These are phyloP conservation scores for Odontophorus gujanensis DNA, from an alignment of 2,113 vertebrate genomes.

Conservation along the genomic window DNA sequence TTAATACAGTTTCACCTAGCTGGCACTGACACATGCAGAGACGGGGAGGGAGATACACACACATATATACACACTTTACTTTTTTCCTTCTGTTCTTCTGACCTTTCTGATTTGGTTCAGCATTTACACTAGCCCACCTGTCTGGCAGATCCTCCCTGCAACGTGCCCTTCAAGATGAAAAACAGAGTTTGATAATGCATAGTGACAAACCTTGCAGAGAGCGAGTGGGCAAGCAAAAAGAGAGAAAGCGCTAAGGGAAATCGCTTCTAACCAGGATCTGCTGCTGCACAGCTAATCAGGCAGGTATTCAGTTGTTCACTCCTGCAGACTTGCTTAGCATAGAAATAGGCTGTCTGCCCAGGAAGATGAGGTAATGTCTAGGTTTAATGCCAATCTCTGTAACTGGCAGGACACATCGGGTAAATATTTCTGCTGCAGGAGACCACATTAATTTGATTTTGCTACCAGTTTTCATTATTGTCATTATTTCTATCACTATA, in stretches of 20 bases:
- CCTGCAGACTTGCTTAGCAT: slow-evolving; percentile 93
- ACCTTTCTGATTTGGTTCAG: slow-evolving; percentile 69
- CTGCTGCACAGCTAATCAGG: slow-evolving; percentile 84
- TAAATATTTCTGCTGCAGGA: slow-evolving; percentile 81
- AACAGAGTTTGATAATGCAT: slow-evolving; percentile 53
- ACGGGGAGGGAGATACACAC: neutral
- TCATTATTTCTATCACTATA: slow-evolving; percentile 71
- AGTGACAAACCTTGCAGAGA: slow-evolving; percentile 63
- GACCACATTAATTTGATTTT: slow-evolving; percentile 78
- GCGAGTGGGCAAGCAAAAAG: slow-evolving; percentile 53
- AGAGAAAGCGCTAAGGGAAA: slow-evolving; percentile 69
- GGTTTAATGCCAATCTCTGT: slow-evolving; percentile 93
- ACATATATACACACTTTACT: neutral
- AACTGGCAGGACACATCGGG: slow-evolving; percentile 87
- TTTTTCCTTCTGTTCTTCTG: slow-evolving; percentile 52
- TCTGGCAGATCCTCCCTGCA: slow-evolving; percentile 59
- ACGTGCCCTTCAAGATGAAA: slow-evolving; percentile 68
- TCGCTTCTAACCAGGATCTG: slow-evolving; percentile 75
- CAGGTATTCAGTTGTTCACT: slow-evolving; percentile 90
- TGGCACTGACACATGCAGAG: slow-evolving; percentile 49
- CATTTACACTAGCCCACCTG: slow-evolving; percentile 63
- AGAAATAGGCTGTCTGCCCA: slow-evolving; percentile 92
- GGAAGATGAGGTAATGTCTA: slow-evolving; percentile 98
- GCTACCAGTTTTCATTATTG: slow-evolving; percentile 74
- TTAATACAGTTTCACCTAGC: slow-evolving; percentile 69